Evolutionary conservation across 92 coral and sea anemone species (phyloP).

Genomic region (Micromussa lordhowensis): DNA sequence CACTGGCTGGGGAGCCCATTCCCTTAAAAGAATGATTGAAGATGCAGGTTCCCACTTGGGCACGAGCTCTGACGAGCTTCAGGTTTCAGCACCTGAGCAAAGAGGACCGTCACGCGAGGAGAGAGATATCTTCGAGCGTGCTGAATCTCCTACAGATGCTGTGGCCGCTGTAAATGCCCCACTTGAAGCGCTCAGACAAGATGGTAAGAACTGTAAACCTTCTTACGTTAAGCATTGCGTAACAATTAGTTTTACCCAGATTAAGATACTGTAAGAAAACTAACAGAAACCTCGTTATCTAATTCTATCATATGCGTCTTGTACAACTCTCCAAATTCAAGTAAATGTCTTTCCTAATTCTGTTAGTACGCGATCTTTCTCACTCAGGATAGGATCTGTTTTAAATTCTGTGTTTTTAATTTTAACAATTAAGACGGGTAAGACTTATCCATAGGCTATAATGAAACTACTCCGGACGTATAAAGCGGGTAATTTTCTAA

Average conservation of each 20-base stretch:
- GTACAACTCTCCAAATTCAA: background rate
- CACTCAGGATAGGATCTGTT: no score
- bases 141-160: slow-evolving; percentile 59
- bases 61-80: slow-evolving; percentile 50
- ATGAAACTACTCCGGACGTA: no score
- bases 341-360: background rate
- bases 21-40: slow-evolving; percentile 80
- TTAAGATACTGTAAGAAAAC: no score
- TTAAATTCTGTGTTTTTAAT: no score
- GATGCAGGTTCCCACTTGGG: slow-evolving; percentile 85
- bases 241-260: no score
- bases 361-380: no score
- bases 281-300: no score
- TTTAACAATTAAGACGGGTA: no score
- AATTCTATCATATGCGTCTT: no score
- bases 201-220: slow-evolving; percentile 45
- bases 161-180: slow-evolving; percentile 73
- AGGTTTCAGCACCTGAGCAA: background rate
- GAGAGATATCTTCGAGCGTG: background rate
- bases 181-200: slow-evolving; percentile 31
- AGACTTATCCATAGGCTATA: no score
- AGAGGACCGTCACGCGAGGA: slow-evolving; percentile 25
- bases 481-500: no score
- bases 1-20: slow-evolving; percentile 87
- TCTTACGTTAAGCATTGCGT: background rate